Conservation (phyloP, 2,113 vertebrate species). For the Anolis sagrei region DNA sequence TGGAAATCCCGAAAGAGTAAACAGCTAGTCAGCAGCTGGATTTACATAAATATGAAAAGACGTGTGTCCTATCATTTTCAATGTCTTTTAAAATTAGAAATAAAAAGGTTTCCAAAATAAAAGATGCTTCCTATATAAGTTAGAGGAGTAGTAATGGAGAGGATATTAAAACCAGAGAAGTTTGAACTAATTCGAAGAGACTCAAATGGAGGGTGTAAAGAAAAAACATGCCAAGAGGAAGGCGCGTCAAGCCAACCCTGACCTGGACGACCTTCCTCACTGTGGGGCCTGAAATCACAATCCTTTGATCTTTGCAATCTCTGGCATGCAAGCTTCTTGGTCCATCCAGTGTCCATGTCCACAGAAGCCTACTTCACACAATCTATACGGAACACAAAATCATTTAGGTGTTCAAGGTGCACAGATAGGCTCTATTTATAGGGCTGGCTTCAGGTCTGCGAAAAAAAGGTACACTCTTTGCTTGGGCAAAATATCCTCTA, state of each 20-base stretch:
- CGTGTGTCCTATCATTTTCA: constrained; percentile 40
- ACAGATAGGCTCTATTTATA: background rate
- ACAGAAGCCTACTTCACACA: background rate
- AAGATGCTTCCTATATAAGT: constrained; percentile 59
- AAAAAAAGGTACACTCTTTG: no score
- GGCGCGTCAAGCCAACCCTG: no score
- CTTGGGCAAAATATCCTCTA: no score
- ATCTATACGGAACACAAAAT: background rate
- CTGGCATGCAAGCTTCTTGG: no score
- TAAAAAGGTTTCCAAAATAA: constrained; percentile 61
- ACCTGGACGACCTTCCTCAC: no score
- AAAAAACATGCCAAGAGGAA: no score
- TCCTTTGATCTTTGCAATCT: no score
- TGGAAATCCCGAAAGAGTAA: constrained; percentile 54
- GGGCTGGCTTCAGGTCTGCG: background rate
- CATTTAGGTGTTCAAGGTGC: background rate
- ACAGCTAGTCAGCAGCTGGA: constrained; percentile 2
- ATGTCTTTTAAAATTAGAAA: constrained; percentile 60
- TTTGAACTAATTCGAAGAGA: no score
- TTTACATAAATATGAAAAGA: constrained; percentile 35
- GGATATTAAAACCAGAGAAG: no score
- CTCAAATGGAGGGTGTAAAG: no score
- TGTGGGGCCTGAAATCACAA: constrained; percentile 41
- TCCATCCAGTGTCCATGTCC: constrained; percentile 28
- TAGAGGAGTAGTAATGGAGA: background rate